phyloP scores from a whole-genome alignment of 1,140 invertebrate species.

The Ridgeia piscesae region DNA sequence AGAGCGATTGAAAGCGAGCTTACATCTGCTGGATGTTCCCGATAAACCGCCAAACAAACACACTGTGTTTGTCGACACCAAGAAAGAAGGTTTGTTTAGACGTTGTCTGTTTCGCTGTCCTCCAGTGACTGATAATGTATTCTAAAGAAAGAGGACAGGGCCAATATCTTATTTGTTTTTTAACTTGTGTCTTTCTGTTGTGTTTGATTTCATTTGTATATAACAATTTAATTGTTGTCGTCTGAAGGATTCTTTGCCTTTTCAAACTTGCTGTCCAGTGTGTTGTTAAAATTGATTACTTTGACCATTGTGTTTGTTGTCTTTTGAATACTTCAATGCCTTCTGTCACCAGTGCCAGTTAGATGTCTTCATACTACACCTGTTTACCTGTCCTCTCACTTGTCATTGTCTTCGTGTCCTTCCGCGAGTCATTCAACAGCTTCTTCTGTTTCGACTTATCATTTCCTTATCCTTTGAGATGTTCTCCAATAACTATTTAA shows the following conservation, averaged over 20 bases:
- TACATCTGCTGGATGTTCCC: constrained; percentile 78
- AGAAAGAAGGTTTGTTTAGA: constrained; percentile 61
- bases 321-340: not conserved
- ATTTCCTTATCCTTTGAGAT: not conserved
- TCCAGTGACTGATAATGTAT: not conserved
- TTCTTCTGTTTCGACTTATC: not conserved
- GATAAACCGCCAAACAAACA: constrained; percentile 75
- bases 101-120: not conserved
- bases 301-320: not conserved
- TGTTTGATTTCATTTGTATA: not conserved
- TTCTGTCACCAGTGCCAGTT: not conserved
- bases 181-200: not conserved
- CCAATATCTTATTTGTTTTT: not conserved
- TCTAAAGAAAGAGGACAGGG: not conserved
- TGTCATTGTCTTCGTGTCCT: not conserved
- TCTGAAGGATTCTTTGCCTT: not conserved
- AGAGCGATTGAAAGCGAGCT: constrained; percentile 75
- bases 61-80: constrained; percentile 76
- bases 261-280: not conserved
- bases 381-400: not conserved
- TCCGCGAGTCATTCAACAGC: no score
- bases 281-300: not conserved
- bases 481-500: not conserved
- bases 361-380: not conserved
- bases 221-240: not conserved